Evolutionary conservation across 2,888 invertebrate genomes (phyloP), one percentile per base, ranked within the genome.

Genomic region (Apamea epomidion): DNA sequence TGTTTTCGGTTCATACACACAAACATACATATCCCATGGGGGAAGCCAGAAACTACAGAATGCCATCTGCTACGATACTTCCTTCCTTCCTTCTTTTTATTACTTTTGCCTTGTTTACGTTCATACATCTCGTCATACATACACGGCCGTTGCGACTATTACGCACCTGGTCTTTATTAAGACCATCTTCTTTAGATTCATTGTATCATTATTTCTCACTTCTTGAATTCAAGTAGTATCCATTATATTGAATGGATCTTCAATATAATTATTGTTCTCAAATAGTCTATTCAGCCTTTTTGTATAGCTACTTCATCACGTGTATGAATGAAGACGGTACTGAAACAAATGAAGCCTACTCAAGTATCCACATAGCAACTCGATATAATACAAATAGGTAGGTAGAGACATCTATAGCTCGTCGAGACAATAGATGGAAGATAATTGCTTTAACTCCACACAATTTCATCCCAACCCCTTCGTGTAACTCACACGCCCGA

Each of bases 361-460:
- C 29, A 48, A 74, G 51, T 58, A 67, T 48, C 60, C 54, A 80
- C 71, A 73, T 78, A 76, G 73, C 67, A 80, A 83, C 79, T 80
- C 62, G 37, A 78, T 76, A 74, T 70, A 64, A 76, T 32, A 60
- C n/a, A 60, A n/a, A n/a, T 60, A n/a, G 12, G n/a, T 60, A 60
- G 58, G 5, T 60, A n/a, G 5, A 12, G n/a, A 81, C 75, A 80
- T 74, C 32, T 70, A 77, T 80, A 81, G 75, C 78, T 48, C 84
- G 91, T 93, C 93, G 92, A 92, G 92, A 93, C 93, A 92, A 92
- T 90, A 89, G 87, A 91, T 86, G 83, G 86, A 79, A 83, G 82
- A 88, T 93, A 93, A 93, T 93, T 92, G 90, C 90, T 90, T 90
- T 92, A 92, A 90, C 91, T 91, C 90, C 86, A 88, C 85, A 86